Evolutionary conservation across 2,113 vertebrate species (phyloP).

Genomic region (Oplegnathus fasciatus): DNA sequence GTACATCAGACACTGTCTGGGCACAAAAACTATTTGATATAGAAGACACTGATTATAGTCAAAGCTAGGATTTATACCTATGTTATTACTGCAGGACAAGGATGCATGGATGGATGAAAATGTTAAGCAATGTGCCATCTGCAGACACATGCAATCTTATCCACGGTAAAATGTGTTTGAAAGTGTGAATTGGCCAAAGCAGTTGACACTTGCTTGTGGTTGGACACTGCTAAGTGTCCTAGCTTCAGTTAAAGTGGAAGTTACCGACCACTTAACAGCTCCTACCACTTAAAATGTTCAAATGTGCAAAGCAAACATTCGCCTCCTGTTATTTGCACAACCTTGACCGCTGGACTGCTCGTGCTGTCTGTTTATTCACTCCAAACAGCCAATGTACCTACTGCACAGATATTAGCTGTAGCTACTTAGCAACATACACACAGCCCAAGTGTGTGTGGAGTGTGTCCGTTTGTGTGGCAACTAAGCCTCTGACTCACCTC

Average conservation of each 20-base stretch:
- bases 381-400: not conserved
- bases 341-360: not conserved
- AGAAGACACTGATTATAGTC: constrained; percentile 35
- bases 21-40: constrained; percentile 25
- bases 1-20: not conserved
- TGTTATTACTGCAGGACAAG: constrained; percentile 14
- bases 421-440: not conserved
- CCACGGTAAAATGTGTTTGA: not conserved
- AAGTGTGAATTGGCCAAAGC: constrained; percentile 13
- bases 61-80: constrained; percentile 30
- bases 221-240: not conserved
- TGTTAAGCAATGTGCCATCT: constrained; percentile 34
- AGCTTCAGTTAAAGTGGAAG: not conserved
- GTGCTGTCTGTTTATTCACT: not conserved
- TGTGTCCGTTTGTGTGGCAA: too few species aligned
- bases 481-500: too few species aligned
- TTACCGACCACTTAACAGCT: not conserved
- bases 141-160: not conserved
- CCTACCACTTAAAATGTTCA: not conserved
- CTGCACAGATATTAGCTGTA: not conserved
- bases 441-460: not conserved
- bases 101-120: constrained; percentile 27
- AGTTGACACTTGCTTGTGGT: not conserved
- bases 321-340: not conserved
- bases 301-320: not conserved